Conservation (phyloP, 2,113 vertebrate genomes). For the Oplegnathus fasciatus region DNA sequence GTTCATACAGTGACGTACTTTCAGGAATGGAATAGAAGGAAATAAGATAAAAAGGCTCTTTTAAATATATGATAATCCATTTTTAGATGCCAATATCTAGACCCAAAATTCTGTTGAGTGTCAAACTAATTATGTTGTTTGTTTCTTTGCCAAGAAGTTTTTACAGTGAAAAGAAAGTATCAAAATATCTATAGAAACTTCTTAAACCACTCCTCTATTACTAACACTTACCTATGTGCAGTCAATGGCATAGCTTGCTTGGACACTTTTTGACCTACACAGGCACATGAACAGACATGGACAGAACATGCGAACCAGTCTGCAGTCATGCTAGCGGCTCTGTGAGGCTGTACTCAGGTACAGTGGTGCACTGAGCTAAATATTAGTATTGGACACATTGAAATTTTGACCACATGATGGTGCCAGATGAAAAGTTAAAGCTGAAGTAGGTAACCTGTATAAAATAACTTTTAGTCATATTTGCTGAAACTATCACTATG, state of each 20-base stretch:
- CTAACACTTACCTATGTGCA: neutral
- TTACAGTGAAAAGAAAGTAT: neutral
- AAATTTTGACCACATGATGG: no score
- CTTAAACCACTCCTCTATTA: neutral
- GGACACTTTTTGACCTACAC: neutral
- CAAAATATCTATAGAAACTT: neutral
- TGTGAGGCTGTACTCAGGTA: no score
- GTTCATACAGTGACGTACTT: neutral
- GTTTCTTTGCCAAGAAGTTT: neutral
- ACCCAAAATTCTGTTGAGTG: neutral
- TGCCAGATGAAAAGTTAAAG: no score
- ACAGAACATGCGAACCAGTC: no score
- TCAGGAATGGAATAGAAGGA: neutral
- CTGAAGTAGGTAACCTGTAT: no score
- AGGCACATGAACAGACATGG: no score
- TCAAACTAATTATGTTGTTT: neutral
- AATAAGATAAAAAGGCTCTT: neutral
- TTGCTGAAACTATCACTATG: no score
- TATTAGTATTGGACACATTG: no score
- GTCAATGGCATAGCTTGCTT: neutral
- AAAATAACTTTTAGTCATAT: no score
- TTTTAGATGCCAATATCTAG: neutral
- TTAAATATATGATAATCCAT: neutral
- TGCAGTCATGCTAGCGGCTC: no score
- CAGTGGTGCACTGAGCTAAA: no score